These are phyloP conservation scores for Euborellia annulipes DNA, from an alignment of 1,140 invertebrate species.

Conservation along the genomic window DNA sequence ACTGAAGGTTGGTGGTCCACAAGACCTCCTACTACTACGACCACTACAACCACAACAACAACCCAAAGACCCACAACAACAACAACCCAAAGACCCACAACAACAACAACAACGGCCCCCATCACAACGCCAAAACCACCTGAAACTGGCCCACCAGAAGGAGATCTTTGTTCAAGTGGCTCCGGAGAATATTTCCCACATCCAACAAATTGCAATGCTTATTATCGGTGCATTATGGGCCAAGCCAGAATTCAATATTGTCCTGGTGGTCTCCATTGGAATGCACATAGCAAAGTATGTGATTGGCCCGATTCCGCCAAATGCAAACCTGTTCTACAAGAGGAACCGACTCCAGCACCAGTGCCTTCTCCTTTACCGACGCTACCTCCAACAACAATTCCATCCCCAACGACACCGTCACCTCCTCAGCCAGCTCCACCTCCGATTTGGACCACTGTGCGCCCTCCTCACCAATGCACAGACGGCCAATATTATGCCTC, in stretches of 20 bases:
- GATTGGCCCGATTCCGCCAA: constrained; percentile 62
- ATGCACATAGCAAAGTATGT: constrained; percentile 41
- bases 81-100: constrained; percentile 10
- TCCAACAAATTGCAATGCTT: constrained; percentile 51
- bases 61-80: constrained; percentile 24
- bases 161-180: constrained; percentile 20
- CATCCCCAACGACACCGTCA: background rate
- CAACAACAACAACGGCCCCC: constrained; percentile 23
- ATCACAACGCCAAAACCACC: constrained; percentile 18
- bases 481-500: constrained; percentile 41
- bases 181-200: constrained; percentile 48
- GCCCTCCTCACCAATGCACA: constrained; percentile 20
- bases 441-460: too few relatives aligned
- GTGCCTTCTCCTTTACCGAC: background rate
- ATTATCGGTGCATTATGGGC: constrained; percentile 55
- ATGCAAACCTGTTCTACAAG: constrained; percentile 31
- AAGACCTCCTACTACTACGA: constrained; percentile 11
- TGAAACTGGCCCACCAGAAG: constrained; percentile 15
- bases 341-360: constrained; percentile 14
- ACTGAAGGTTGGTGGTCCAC: constrained; percentile 13
- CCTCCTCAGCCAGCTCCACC: too few relatives aligned
- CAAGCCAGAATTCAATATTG: constrained; percentile 51
- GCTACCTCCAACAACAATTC: constrained; percentile 13
- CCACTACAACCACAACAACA: constrained; percentile 23
- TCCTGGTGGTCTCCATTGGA: constrained; percentile 68